These are phyloP conservation scores for Halichoeres trimaculatus DNA, from an alignment of 2,113 vertebrate genomes.

Conservation along the genomic window DNA sequence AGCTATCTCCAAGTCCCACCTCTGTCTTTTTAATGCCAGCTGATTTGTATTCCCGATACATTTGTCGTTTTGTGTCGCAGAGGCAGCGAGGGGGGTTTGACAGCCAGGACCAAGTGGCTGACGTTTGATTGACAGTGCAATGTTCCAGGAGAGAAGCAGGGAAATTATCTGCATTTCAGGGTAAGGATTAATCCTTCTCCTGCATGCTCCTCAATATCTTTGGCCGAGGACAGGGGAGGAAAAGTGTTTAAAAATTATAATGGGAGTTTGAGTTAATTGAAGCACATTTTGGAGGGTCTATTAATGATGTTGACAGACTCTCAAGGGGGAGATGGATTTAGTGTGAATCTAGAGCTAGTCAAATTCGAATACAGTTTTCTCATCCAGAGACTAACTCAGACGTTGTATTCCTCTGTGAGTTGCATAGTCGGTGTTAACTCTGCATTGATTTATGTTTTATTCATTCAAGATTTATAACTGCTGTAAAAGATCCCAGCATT, in stretches of 20 bases:
- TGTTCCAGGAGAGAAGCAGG: conserved; percentile 54
- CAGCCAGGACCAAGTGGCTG: conserved; percentile 35
- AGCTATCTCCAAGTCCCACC: conserved; percentile 33
- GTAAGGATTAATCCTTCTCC: conserved; percentile 51
- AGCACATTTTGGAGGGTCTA: conserved; percentile 41
- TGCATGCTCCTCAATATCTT: conserved; percentile 37
- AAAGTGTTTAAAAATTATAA: conserved; percentile 22
- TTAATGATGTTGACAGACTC: conserved; percentile 32
- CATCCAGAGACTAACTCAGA: neutral
- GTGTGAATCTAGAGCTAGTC: conserved; percentile 1
- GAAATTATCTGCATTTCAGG: conserved; percentile 72
- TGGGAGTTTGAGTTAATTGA: conserved; percentile 55
- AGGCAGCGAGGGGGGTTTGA: conserved; percentile 48
- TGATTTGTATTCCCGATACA: conserved; percentile 60
- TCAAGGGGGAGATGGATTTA: conserved; percentile 16
- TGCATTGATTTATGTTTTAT: neutral
- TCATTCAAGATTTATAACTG: neutral
- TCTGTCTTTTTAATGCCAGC: conserved; percentile 36
- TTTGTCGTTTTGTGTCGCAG: conserved; percentile 49
- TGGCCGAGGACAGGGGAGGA: conserved; percentile 14
- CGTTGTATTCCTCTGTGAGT: neutral
- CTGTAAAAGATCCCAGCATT: no score
- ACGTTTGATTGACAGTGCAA: conserved; percentile 70
- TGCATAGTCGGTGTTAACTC: no score
- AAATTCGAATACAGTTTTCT: conserved; percentile 19